Conservation (phyloP, 2,797 vertebrate genomes). For the Chaenodraco wilsoni region DNA sequence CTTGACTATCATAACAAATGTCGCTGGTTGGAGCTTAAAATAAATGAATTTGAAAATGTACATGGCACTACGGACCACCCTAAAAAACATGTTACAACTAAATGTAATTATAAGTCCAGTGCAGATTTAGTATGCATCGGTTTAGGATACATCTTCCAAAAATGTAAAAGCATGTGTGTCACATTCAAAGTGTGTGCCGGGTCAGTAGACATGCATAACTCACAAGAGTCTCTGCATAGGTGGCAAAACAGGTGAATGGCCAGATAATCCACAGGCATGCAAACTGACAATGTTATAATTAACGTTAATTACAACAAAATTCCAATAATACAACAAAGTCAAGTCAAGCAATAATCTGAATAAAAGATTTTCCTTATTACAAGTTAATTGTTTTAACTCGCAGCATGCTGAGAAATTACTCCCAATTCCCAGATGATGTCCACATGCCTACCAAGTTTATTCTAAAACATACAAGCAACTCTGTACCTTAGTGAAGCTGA, state of each 20-base stretch:
- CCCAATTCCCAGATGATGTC: not conserved
- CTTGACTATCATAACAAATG: too few relatives aligned
- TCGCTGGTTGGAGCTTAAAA: too few relatives aligned
- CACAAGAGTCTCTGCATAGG: conserved; percentile 59
- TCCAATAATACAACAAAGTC: not conserved
- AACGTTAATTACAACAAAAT: conserved; percentile 24
- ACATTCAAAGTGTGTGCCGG: not conserved
- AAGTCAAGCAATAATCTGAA: conserved; percentile 1
- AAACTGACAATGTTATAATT: conserved; percentile 32
- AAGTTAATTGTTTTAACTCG: not conserved
- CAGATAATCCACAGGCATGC: conserved; percentile 69
- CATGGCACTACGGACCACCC: too few relatives aligned
- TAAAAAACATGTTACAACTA: not conserved
- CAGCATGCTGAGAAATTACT: conserved; percentile 2
- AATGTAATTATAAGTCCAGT: not conserved
- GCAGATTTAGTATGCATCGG: not conserved
- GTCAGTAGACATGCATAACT: conserved; percentile 42
- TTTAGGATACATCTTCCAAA: not conserved
- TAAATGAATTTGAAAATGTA: too few relatives aligned
- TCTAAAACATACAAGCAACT: conserved; percentile 5
- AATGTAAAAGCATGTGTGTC: not conserved
- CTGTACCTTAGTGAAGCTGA: conserved; percentile 39
- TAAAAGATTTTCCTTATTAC: not conserved
- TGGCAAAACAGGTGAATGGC: conserved; percentile 62
- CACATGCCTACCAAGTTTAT: not conserved